phyloP scores from a whole-genome alignment of 2,888 invertebrate species.

The Napeogenes inachia region DNA sequence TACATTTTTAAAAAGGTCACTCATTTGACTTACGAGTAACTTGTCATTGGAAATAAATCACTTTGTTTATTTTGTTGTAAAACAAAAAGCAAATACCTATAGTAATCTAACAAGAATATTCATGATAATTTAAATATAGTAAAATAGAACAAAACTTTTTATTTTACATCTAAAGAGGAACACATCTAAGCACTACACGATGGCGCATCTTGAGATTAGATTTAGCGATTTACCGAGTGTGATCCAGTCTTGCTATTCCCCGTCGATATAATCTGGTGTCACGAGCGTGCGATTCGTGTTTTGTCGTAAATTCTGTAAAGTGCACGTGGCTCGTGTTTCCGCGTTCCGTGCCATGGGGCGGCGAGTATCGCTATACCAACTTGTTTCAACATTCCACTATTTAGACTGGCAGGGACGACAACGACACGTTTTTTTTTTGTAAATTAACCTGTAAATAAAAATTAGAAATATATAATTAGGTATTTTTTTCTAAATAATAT shows the following conservation, averaged over 20 bases:
- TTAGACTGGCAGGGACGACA: constrained; percentile 15
- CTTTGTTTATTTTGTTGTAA: too few species aligned
- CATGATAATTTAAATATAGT: too few species aligned
- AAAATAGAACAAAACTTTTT: too few species aligned
- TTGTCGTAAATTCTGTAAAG: constrained; percentile 36
- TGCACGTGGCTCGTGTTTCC: constrained; percentile 33
- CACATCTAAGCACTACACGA: not conserved
- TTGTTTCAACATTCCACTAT: constrained; percentile 16
- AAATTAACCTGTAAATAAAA: too few species aligned
- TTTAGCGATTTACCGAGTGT: constrained; percentile 17
- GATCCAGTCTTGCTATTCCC: constrained; percentile 26
- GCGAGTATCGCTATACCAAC: constrained; percentile 18
- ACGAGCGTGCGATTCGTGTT: constrained; percentile 36
- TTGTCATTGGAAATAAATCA: too few species aligned
- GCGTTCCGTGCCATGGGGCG: constrained; percentile 32
- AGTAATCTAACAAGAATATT: too few species aligned
- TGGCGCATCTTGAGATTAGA: not conserved
- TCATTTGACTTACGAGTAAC: too few species aligned
- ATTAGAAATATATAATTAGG: too few species aligned
- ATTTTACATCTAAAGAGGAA: too few species aligned
- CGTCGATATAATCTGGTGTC: constrained; percentile 35
- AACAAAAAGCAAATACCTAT: too few species aligned
- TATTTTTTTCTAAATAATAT: too few species aligned
- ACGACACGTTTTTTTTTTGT: not conserved
- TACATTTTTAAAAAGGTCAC: too few species aligned